A percentile compares a stretch with the other conserved stretches of the same genome.
Conservation (phyloP, 2,797 vertebrate species). For the Neosilurus mollespiculum region DNA sequence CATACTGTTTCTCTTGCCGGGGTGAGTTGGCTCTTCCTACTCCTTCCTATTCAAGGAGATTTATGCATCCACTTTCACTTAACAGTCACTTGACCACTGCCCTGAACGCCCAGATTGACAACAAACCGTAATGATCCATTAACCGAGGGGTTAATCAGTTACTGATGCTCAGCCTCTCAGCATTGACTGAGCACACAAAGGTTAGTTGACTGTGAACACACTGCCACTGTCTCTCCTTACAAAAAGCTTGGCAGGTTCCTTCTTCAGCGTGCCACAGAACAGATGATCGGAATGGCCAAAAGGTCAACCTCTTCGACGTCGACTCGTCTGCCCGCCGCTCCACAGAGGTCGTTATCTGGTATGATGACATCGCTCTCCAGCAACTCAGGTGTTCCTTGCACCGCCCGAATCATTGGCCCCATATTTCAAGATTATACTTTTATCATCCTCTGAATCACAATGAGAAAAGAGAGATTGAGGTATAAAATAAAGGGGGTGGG, state of each 20-base stretch:
- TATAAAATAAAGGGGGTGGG: constrained; percentile 18
- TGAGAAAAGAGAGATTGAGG: constrained; percentile 44
- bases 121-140: constrained; percentile 76
- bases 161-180: constrained; percentile 66
- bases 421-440: constrained; percentile 51
- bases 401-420: constrained; percentile 31
- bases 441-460: constrained; percentile 58
- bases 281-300: constrained; percentile 31
- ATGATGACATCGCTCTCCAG: constrained; percentile 39
- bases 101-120: constrained; percentile 74
- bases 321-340: not conserved
- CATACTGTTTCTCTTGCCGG: no score
- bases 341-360: constrained; percentile 14
- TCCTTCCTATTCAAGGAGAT: constrained; percentile 58
- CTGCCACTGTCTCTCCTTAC: constrained; percentile 11
- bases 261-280: not conserved
- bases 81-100: constrained; percentile 69
- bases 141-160: constrained; percentile 77
- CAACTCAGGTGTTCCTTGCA: constrained; percentile 41
- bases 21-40: constrained; percentile 50
- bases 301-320: constrained; percentile 24
- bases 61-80: constrained; percentile 65
- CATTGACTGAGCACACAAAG: constrained; percentile 58
- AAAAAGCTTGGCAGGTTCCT: not conserved
- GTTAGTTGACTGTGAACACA: constrained; percentile 40